A percentile compares a stretch with the other conserved stretches of the same genome.
Evolutionary conservation across 2,113 vertebrate species (phyloP).

Genomic region (Uria aalge): DNA sequence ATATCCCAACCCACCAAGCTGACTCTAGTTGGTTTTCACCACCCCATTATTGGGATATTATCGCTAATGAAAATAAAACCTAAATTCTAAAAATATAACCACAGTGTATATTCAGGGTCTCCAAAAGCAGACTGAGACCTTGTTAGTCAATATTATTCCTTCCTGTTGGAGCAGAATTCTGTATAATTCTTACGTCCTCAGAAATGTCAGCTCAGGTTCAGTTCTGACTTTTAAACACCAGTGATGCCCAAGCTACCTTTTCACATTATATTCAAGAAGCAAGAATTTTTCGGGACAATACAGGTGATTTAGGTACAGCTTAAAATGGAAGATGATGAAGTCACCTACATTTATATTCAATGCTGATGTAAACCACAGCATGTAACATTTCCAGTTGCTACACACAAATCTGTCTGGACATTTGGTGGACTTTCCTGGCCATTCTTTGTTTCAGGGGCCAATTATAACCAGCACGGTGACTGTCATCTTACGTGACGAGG

Average conservation of each 20-base stretch:
- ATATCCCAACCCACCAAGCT: not conserved
- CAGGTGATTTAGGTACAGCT: not conserved
- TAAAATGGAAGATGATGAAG: conserved; percentile 30
- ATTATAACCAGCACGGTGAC: not conserved
- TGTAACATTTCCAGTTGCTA: not conserved
- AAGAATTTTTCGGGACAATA: conserved; percentile 6
- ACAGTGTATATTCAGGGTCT: not conserved
- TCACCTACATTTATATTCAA: not conserved
- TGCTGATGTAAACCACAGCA: not conserved
- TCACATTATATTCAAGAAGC: not conserved
- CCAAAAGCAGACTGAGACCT: not conserved
- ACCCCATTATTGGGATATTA: not conserved
- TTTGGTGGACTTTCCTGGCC: not conserved
- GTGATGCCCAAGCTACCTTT: not conserved
- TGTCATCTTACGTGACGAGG: not conserved
- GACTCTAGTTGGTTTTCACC: not conserved
- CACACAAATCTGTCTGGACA: conserved; percentile 20
- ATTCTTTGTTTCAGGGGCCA: not conserved
- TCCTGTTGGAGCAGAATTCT: not conserved
- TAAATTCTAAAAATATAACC: conserved; percentile 19
- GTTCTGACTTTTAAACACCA: not conserved
- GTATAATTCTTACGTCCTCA: not conserved
- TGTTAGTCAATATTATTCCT: conserved; percentile 7
- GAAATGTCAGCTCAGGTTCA: conserved; percentile 16
- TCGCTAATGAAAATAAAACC: not conserved